Evolutionary conservation across 1,140 invertebrate genomes (phyloP), one percentile per base, ranked within the genome.

Genomic region (Habropoda laboriosa): DNA sequence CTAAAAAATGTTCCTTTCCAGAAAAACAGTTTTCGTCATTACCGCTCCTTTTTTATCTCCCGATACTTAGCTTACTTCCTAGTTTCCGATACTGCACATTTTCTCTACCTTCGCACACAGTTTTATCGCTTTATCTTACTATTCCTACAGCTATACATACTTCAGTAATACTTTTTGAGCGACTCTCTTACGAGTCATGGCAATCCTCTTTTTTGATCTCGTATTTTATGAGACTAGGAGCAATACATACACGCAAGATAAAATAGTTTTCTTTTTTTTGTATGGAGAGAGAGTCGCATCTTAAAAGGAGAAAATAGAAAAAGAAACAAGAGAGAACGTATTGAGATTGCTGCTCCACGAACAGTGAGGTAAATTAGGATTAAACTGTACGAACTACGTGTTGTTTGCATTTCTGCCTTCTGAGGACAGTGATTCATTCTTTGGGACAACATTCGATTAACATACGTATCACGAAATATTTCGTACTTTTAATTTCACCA

Each of bases 161-260:
- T 79, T 82, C 51, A 35, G 74, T 81, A 73, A 82, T 84, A 82
- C 64, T 82, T 82, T 68, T 79, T 45, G 45, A 79, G 27, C 49
- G 67, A 78, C 70, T 53, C 73, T 27, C 16, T 40, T 57, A 51
- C n/a, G 76, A 79, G 57, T 63, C 67, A 63, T 53, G 68, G 57
- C 45, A 35, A 72, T 79, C 42, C 67, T 72, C 42, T 70, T 70
- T 72, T 68, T 79, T 63, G 55, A 72, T 72, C 68, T 63, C 76
- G 42, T 53, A 49, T 42, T 72, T 72, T 27, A 51, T 58, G 58
- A 79, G 76, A 79, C 76, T 79, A 79, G 76, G 67, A 79, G 58
- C 51, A 72, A 79, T 72, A 71, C 57, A 2, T 49, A 55, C 55
- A 63, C 72, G 32, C 30, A 45, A 74, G 21, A 63, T 16, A 51